Evolutionary conservation across 2,113 vertebrate genomes (phyloP), one percentile per base, ranked within the genome.

Genomic region (Myotis lucifugus): DNA sequence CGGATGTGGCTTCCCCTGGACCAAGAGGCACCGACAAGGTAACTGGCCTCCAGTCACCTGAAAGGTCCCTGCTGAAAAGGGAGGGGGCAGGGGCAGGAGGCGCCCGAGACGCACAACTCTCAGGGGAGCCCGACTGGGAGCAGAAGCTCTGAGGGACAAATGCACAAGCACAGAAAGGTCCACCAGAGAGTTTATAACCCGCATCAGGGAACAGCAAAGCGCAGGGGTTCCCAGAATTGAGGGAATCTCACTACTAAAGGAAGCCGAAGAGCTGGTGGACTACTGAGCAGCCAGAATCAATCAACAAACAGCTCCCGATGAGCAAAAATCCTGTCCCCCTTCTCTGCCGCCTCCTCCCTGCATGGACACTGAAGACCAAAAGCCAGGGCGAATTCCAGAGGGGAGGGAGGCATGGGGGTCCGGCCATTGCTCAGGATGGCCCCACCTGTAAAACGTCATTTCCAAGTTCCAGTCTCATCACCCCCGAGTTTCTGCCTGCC

Each of bases 311-410:
- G 29, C 72, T 85, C n/a, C 3, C 0, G 14, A 5, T 11, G 37
- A 27, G 59, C 64, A 54, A 29, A 40, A 70, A 5, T 23, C 25
- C 59, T 6, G 4, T 32, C 83, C 4, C 25, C n/a, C 40, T 86
- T 40, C 14, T 82, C 64, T 11, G 34, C 23, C 27, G 40, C 23
- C 12, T 40, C 37, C 52, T 78, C 50, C 52, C 29, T 10, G 29
- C 0, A 3, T 0, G 18, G 29, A 29, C 11, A 3, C 59, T 0
- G 69, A 18, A 14, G n/a, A 77, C 70, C 66, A 19, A 18, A 48
- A 40, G n/a, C 54, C 11, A 42, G 7, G 4, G 15, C 1, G 15
- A 34, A 2, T 1, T 27, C 29, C 34, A 0, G 1, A 25, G 61
- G 25, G 14, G 50, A 61, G n/a, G 52, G 1, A 13, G 56, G 21